Evolutionary conservation across 2,113 vertebrate species (phyloP).

Genomic region (Ornithorhynchus anatinus): DNA sequence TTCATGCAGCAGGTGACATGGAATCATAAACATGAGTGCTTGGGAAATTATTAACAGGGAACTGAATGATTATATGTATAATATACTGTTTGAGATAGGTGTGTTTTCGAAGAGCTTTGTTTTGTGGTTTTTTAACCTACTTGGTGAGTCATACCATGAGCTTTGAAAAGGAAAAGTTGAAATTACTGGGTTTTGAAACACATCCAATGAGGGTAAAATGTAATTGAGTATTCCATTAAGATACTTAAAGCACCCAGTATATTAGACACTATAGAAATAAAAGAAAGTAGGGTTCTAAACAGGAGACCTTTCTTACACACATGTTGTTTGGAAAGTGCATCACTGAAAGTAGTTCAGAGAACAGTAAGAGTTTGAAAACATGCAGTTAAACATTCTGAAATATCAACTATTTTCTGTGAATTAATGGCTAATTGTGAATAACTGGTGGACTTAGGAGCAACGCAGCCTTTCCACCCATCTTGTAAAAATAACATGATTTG

Average conservation of each 20-base stretch:
- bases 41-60: constrained; percentile 56
- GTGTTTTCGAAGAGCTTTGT: constrained; percentile 51
- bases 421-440: constrained; percentile 30
- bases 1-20: constrained; percentile 47
- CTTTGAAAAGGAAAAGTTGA: constrained; percentile 47
- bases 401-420: neutral
- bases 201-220: constrained; percentile 19
- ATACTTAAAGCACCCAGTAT: neutral
- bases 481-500: neutral
- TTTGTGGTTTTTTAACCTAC: constrained; percentile 30
- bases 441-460: neutral
- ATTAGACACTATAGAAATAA: constrained; percentile 14
- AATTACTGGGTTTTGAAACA: constrained; percentile 51
- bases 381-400: neutral
- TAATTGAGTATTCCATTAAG: constrained; percentile 16
- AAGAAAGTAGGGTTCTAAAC: constrained; percentile 16
- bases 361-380: neutral
- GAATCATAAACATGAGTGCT: constrained; percentile 48
- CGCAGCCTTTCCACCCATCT: neutral
- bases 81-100: constrained; percentile 40
- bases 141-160: constrained; percentile 49
- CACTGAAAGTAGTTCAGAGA: neutral
- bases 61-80: constrained; percentile 51
- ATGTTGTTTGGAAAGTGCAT: neutral
- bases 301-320: neutral